A percentile compares a stretch with the other conserved stretches of the same genome.
Conservation (phyloP, 2,888 invertebrate genomes). For the Mantis religiosa region DNA sequence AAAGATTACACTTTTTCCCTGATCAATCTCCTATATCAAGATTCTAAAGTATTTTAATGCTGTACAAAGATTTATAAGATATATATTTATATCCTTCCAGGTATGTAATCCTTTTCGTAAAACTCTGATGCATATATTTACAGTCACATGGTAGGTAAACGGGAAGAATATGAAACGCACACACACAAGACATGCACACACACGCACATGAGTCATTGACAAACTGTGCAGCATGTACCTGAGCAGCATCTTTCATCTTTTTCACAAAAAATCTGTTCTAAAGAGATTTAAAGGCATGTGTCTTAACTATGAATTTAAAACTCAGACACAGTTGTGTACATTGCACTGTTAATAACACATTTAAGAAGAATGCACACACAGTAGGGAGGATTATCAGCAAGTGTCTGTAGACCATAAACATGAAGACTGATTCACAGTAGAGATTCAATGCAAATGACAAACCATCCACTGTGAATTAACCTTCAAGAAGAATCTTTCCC, state of each 20-base stretch:
- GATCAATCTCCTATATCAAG: slow-evolving; percentile 16
- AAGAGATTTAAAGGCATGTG: background rate
- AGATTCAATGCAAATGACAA: background rate
- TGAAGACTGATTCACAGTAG: background rate
- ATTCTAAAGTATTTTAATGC: slow-evolving; percentile 13
- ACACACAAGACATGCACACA: background rate
- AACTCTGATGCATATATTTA: slow-evolving; percentile 5
- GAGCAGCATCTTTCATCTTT: background rate
- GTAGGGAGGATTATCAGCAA: slow-evolving; percentile 23
- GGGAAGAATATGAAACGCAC: slow-evolving; percentile 13
- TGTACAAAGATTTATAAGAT: slow-evolving; percentile 15
- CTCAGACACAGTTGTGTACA: background rate
- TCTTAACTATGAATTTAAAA: background rate
- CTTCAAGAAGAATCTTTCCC: slow-evolving; percentile 1
- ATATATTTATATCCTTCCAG: background rate
- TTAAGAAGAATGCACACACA: background rate
- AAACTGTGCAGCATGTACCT: background rate
- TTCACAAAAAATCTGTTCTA: background rate
- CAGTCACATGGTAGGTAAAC: background rate
- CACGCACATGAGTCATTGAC: background rate
- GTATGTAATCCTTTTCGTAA: background rate
- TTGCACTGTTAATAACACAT: background rate
- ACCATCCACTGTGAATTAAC: background rate
- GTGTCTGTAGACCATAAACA: slow-evolving; percentile 13
- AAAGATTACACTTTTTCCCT: slow-evolving; percentile 19